phyloP scores from a whole-genome alignment of 2,113 vertebrate species.

The Nettapus auritus region DNA sequence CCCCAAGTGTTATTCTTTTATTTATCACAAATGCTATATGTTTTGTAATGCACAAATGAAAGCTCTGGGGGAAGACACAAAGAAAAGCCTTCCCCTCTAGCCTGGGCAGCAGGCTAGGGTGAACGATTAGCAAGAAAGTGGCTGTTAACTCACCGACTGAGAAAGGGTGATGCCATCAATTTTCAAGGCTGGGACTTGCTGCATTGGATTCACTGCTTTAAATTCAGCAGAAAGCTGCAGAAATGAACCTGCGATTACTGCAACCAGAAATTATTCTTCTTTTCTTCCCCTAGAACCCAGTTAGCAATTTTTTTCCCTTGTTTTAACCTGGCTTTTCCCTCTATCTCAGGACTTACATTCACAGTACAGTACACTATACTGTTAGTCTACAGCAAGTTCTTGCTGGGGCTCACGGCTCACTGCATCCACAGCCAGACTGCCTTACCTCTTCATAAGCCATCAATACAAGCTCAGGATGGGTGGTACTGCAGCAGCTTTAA shows the following conservation, averaged over 20 bases:
- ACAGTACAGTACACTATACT: background rate
- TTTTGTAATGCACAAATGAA: background rate
- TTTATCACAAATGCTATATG: background rate
- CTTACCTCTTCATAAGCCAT: background rate
- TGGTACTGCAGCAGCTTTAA: background rate
- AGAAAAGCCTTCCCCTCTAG: background rate
- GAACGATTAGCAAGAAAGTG: background rate
- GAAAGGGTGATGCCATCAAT: slow-evolving; percentile 89
- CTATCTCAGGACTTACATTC: background rate
- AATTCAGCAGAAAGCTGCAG: slow-evolving; percentile 84
- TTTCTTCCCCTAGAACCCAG: background rate
- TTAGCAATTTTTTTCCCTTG: background rate
- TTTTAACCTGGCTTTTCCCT: background rate
- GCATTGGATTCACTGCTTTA: slow-evolving; percentile 92
- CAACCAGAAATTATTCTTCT: background rate
- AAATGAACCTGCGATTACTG: slow-evolving; percentile 39
- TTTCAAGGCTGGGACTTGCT: slow-evolving; percentile 90
- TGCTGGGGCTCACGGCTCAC: background rate
- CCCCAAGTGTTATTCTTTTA: background rate
- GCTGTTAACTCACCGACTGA: slow-evolving; percentile 88
- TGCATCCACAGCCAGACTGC: background rate
- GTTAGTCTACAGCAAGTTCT: background rate
- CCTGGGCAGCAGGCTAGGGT: background rate
- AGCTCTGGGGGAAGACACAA: background rate
- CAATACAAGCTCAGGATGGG: background rate